Evolutionary conservation across 2,113 vertebrate species (phyloP), one percentile per base, ranked within the genome.

Genomic region (Tetrao urogallus): DNA sequence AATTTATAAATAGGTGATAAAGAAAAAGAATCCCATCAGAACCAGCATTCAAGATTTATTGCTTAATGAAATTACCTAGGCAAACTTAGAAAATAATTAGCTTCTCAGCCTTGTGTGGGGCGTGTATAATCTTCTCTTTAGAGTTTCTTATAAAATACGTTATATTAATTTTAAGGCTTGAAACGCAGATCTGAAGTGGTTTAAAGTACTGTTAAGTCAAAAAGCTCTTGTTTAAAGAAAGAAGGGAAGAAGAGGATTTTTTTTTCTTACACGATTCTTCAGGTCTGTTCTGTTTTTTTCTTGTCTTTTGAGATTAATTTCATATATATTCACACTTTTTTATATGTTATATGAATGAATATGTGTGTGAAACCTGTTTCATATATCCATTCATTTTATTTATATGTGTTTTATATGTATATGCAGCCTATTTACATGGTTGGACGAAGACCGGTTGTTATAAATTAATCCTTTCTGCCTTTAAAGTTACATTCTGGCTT

Each of bases 401-500:
- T 25, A 25, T 61, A 36, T 25, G 25, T 25, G 4, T 63, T 54
- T 19, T 52, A 64, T 40, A 16, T 18, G 1, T 56, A 22, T 52
- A 15, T 78, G 67, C 82, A 78, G 65, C 61, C 22, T 89, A 16
- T 90, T 93, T 70, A 75, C 47, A 75, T 90, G 50, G 32, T 42
- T 36, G 42, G n/a, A 45, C 72, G 81, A 89, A 75, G 48, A 30
- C 19, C 67, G 32, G 28, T 81, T 84, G 74, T 83, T 38, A 56
- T 64, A 42, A 78, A 75, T 72, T 50, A 4, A 32, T 72, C 15
- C 13, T 76, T 8, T 71, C 50, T 61, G 48, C 57, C 75, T 92
- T 32, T 69, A 58, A 93, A 90, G 80, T 65, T 76, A 13, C 54
- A 36, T 73, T 84, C 52, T 95, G 84, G 89, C 89, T 90, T 60